Evolutionary conservation across 2,888 invertebrate species (phyloP).

Genomic region (Dryobotodes eremita): DNA sequence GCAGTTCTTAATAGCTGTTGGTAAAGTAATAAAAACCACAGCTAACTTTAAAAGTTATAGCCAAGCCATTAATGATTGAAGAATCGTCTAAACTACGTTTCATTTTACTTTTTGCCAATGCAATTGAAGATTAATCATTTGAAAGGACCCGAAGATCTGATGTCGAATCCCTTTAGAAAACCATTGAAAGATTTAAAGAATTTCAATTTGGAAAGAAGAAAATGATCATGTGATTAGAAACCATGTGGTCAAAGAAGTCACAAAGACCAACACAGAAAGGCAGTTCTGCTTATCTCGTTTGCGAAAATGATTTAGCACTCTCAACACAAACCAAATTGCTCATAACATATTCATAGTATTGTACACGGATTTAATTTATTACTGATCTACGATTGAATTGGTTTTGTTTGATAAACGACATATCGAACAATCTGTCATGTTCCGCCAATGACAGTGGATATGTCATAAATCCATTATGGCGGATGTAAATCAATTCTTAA

Average conservation of each 20-base stretch:
- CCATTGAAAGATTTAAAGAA: not conserved
- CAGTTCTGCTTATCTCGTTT: not conserved
- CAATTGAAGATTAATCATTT: not conserved
- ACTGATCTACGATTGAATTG: constrained; percentile 49
- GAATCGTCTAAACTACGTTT: not conserved
- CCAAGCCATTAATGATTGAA: not conserved
- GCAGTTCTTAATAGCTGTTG: constrained; percentile 19
- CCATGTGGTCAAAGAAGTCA: not conserved
- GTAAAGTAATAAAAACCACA: constrained; percentile 2
- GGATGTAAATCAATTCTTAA: constrained; percentile 49
- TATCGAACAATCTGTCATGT: constrained; percentile 63
- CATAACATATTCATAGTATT: constrained; percentile 52
- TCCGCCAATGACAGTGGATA: constrained; percentile 48
- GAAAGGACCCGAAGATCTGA: not conserved
- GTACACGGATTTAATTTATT: constrained; percentile 62
- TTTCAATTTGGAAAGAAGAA: not conserved
- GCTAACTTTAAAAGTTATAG: not conserved
- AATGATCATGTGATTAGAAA: not conserved
- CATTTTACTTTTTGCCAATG: not conserved
- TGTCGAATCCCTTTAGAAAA: not conserved
- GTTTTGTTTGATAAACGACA: constrained; percentile 62
- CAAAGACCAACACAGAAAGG: not conserved
- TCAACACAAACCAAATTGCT: constrained; percentile 39
- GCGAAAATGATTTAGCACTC: constrained; percentile 7
- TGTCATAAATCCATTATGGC: constrained; percentile 58